Conservation (phyloP, 2,888 invertebrate species). For the Acleris holmiana region DNA sequence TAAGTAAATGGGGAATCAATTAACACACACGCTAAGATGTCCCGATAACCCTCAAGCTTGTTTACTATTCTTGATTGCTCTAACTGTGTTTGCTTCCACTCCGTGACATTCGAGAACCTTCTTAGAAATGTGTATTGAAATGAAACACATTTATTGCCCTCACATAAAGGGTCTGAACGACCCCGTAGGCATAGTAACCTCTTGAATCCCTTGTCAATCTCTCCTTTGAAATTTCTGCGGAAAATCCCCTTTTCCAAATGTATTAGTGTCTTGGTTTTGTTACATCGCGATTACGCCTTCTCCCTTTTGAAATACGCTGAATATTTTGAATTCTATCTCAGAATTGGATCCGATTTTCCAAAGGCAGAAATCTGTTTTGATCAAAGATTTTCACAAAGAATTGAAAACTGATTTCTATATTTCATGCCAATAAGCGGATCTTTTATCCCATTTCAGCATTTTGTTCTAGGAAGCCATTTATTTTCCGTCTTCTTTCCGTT, state of each 20-base stretch:
- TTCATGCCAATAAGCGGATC: constrained; percentile 12
- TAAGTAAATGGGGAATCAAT: too few relatives aligned
- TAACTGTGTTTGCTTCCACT: constrained; percentile 3
- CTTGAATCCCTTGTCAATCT: constrained; percentile 33
- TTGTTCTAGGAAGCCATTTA: not conserved
- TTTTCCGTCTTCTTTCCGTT: not conserved
- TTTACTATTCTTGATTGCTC: constrained; percentile 16
- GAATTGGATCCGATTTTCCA: constrained; percentile 22
- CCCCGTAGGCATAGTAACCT: constrained; percentile 35
- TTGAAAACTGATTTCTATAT: constrained; percentile 9
- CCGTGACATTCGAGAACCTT: constrained; percentile 12
- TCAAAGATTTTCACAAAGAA: constrained; percentile 21
- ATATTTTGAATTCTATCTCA: constrained; percentile 23
- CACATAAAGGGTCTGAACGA: constrained; percentile 22
- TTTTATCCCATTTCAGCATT: not conserved
- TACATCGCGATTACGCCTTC: constrained; percentile 22
- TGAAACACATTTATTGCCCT: constrained; percentile 29
- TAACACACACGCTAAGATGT: too few relatives aligned
- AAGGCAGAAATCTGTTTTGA: constrained; percentile 27
- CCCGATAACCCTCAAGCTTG: not conserved
- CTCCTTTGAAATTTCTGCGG: constrained; percentile 32
- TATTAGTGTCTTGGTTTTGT: constrained; percentile 33
- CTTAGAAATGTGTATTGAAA: constrained; percentile 29
- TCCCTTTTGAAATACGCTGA: constrained; percentile 17
- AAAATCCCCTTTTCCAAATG: constrained; percentile 33